Percentiles rank a stretch among this genome's conserved stretches.
Conservation (phyloP, 2,113 vertebrate genomes). For the Hyla sarda region DNA sequence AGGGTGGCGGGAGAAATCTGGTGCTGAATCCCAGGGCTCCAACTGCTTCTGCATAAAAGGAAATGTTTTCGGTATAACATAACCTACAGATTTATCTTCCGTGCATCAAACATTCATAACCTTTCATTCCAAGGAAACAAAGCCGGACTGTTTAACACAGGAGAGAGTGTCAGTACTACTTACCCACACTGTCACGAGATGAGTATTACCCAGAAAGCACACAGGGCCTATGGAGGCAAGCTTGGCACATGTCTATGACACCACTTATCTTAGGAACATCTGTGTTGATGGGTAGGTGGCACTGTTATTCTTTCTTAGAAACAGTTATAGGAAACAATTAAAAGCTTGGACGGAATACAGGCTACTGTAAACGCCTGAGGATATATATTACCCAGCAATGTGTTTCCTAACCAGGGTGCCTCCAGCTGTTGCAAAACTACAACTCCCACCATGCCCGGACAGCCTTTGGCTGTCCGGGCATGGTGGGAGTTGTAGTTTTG, state of each 20-base stretch:
- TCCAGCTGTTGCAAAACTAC: too few relatives aligned
- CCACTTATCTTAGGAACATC: neutral
- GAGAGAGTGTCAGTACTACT: constrained; percentile 5
- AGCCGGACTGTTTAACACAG: constrained; percentile 23
- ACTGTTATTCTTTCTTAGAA: neutral
- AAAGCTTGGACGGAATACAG: neutral
- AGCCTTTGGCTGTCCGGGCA: too few relatives aligned
- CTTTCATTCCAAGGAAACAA: constrained; percentile 54
- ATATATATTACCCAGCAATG: too few relatives aligned
- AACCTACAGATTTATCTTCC: constrained; percentile 55
- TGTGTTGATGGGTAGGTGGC: neutral
- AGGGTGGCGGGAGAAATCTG: constrained; percentile 8
- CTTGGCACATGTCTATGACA: neutral
- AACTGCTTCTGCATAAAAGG: constrained; percentile 58
- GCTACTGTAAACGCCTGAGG: neutral
- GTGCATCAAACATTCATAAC: constrained; percentile 43
- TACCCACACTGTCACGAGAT: neutral
- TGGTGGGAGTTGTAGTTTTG: too few relatives aligned
- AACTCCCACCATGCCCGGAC: too few relatives aligned
- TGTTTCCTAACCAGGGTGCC: too few relatives aligned
- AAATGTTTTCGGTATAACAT: constrained; percentile 58
- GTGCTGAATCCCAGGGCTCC: constrained; percentile 47
- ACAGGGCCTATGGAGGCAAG: neutral
- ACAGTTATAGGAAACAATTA: neutral
- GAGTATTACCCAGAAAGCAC: neutral